Base-by-base conservation (phyloP, 2,888 invertebrate species). In the Heliconius cydno region DNA sequence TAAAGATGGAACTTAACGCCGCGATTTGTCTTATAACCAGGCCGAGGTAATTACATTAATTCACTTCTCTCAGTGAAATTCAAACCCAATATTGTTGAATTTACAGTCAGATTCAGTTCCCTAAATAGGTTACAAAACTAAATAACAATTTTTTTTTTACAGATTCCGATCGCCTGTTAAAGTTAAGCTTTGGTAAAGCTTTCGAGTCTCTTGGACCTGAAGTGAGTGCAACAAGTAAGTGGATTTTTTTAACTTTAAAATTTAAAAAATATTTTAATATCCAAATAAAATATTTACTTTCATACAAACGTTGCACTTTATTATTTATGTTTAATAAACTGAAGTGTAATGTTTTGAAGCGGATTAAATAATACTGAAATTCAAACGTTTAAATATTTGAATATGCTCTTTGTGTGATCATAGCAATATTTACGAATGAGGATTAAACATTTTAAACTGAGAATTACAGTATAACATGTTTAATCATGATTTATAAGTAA, bases 151-250 rank as follows among this genome's bases (percentile, higher is more conserved):
- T 84, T 88, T 84, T 88, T 87, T 84, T 92, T 92, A 79, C 92
- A 95, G 95, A 95, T 91, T 94, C 94, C 7, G 95, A 95, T 86
- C 93, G 94, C 13, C 88, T 94, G 68, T 87, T 94, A 80, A 95
- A 94, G 86, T 84, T 96, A 80, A 95, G 95, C 90, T 96, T 93
- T 84, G 95, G 91, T 82, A 95, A 93, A 90, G 95, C 93, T 63
- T 95, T 92, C 88, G 95, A 96, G 86, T 96, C 96, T 86, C 96
- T 96, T 80, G 97, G 96, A 82, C 97, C 97, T 60, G 97, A 96
- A 95, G 97, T 97, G 87, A 97, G 97, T 93, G 97, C 97, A 87
- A 96, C 97, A 91, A 96, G 97, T 97, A 95, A 97, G 97, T 96
- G 75, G 22, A 46, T 25, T 19, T 83, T 73, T 82, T 77, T 76